phyloP scores from a whole-genome alignment of 1,140 invertebrate species.

The Drosophila sproati region DNA sequence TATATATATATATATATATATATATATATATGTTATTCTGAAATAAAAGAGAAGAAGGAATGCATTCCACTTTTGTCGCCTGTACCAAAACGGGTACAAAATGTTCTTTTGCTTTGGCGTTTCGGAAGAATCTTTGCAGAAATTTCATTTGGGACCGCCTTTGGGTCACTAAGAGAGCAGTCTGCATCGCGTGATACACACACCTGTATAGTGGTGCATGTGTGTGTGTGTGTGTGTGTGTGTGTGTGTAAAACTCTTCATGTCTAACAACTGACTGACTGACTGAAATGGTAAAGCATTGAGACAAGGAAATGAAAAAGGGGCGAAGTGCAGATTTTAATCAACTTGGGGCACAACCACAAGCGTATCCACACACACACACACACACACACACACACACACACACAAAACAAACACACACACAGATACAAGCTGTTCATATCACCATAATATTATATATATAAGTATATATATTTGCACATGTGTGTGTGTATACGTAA shows the following conservation, averaged over 20 bases:
- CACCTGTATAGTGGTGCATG: background rate
- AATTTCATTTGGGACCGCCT: conserved; percentile 20
- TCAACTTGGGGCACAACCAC: conserved; percentile 40
- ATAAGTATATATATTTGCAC: background rate
- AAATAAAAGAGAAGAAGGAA: background rate
- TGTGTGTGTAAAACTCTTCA: no score
- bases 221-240: background rate
- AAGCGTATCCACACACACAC: conserved; percentile 22
- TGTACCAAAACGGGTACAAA: no score
- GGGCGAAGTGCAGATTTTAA: conserved; percentile 25
- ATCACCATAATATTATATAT: conserved; percentile 12
- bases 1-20: no score
- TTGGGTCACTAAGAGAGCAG: conserved; percentile 35
- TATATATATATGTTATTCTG: no score
- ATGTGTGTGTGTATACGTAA: conserved; percentile 3
- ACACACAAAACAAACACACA: conserved; percentile 20
- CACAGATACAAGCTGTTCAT: background rate
- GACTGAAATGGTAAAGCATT: background rate
- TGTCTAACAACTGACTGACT: background rate
- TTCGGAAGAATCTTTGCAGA: background rate
- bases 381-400: background rate
- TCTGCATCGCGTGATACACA: background rate
- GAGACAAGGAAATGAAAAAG: background rate
- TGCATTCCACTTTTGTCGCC: no score
- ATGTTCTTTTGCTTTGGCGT: background rate